Base-by-base conservation (phyloP, 30 jellyfish, hydroid and myxozoan genomes). In the Turritopsis rubra region DNA sequence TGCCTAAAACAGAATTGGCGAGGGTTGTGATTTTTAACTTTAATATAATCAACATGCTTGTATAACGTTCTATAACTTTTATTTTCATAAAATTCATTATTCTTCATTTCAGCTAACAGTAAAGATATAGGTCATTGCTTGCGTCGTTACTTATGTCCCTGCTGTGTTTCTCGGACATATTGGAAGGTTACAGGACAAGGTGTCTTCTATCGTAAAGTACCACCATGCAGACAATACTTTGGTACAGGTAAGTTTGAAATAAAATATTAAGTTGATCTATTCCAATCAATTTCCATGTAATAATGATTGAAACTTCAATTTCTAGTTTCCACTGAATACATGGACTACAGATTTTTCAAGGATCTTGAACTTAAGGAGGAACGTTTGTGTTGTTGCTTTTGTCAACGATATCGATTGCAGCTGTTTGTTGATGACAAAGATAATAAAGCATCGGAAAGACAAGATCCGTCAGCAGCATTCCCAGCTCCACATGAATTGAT, bases 151-250 rank as follows among this genome's bases (percentile, higher is more conserved):
- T 19, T 88, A 75, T 92, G 96, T 81, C 93, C 96, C 28, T 92
- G 98, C 79, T 92, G 98, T 70, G 88, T 85, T 22, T 81, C 89
- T 65, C 96, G 98, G 53, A 88, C 96, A 24, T 92, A 92, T 81
- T 92, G 98, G 98, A 92, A 92, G 95, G 98, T 92, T 20, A 92
- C 98, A 23, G 96, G 97, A 3, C 98, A 92, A 73, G 98, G 98
- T 66, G 98, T 92, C 18, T 92, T 92, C 82, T 92, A 92, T 90
- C 81, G 98, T 21, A 93, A 88, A 75, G 98, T 92, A 29, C 96
- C 96, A 41, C 96, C 96, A 41, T 88, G 96, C 91, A 81, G 96
- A 78, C 79, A 84, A 75, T 81, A 88, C 71, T 92, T 88, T 85
- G 98, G 98, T 72, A 88, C 98, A 54, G 96, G 98, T 92, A 88